Evolutionary conservation across 2,797 vertebrate genomes (phyloP).

Genomic region (Astyanax mexicanus): DNA sequence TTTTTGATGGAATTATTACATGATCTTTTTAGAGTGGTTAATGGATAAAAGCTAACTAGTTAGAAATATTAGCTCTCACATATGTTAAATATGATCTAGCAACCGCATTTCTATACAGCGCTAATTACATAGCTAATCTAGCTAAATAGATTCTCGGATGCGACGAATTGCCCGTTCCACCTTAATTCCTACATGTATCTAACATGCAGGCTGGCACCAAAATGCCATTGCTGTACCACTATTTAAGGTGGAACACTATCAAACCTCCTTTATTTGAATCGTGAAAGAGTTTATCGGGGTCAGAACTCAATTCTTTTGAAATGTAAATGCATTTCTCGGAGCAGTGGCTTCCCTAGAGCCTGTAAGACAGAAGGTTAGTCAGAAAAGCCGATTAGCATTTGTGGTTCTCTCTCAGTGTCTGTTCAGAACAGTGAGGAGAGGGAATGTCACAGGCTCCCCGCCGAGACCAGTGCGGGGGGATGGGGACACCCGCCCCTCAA

Average conservation of each 20-base stretch:
- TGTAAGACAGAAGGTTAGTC: neutral
- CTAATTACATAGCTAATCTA: too few species aligned
- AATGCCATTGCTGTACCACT: neutral
- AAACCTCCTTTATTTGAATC: too few species aligned
- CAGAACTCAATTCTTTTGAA: neutral
- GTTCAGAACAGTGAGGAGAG: neutral
- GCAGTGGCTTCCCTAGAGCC: neutral
- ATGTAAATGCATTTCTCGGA: neutral
- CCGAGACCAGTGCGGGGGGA: neutral
- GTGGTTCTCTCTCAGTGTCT: neutral
- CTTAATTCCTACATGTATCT: neutral
- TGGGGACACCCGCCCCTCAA: neutral
- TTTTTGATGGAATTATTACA: too few species aligned
- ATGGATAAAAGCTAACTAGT: too few species aligned
- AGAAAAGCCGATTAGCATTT: constrained; percentile 6
- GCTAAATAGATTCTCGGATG: too few species aligned
- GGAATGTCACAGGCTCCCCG: neutral
- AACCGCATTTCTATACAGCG: too few species aligned
- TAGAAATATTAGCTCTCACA: too few species aligned
- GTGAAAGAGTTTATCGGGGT: too few species aligned
- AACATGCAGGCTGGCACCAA: too few species aligned
- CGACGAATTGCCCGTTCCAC: neutral
- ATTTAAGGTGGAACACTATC: neutral
- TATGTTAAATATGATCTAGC: neutral
- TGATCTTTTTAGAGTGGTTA: too few species aligned